Evolutionary conservation across 53 echinoderm and acorn worm genomes (phyloP).

Genomic region (Paracentrotus lividus): DNA sequence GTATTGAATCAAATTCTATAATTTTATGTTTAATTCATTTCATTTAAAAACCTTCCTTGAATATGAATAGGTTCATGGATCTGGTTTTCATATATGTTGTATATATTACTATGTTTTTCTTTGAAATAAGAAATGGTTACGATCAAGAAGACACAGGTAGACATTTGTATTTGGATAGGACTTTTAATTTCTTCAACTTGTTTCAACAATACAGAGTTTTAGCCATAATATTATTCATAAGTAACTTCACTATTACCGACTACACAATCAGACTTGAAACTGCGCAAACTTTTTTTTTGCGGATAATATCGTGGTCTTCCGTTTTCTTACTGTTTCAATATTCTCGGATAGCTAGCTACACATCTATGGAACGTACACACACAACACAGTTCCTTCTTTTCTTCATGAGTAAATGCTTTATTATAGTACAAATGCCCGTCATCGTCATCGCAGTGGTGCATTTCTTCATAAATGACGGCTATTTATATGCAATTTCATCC

Average conservation of each 20-base stretch:
- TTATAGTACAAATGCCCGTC: conserved; percentile 32
- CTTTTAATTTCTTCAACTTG: conserved; percentile 60
- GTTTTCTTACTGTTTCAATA: conserved; percentile 46
- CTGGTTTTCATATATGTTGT: too few species aligned
- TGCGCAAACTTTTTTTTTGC: conserved; percentile 20
- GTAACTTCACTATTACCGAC: conserved; percentile 55
- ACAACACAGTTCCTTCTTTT: conserved; percentile 49
- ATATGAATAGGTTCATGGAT: too few species aligned
- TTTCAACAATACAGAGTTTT: conserved; percentile 62
- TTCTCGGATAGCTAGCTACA: conserved; percentile 62
- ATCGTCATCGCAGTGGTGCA: conserved; percentile 53
- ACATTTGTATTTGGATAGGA: conserved; percentile 51
- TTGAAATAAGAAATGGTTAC: too few species aligned
- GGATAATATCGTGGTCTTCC: neutral
- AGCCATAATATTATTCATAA: conserved; percentile 59
- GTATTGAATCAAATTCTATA: too few species aligned
- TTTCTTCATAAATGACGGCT: conserved; percentile 48
- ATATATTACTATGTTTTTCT: too few species aligned
- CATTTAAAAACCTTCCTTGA: too few species aligned
- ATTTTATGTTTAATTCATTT: too few species aligned
- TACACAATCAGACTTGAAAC: conserved; percentile 60
- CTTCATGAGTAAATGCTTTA: conserved; percentile 52
- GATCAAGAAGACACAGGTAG: too few species aligned
- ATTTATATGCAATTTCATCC: conserved; percentile 41
- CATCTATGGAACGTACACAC: conserved; percentile 58